Conservation (phyloP, 2,888 invertebrate species). For the Cremastinae sp. region DNA sequence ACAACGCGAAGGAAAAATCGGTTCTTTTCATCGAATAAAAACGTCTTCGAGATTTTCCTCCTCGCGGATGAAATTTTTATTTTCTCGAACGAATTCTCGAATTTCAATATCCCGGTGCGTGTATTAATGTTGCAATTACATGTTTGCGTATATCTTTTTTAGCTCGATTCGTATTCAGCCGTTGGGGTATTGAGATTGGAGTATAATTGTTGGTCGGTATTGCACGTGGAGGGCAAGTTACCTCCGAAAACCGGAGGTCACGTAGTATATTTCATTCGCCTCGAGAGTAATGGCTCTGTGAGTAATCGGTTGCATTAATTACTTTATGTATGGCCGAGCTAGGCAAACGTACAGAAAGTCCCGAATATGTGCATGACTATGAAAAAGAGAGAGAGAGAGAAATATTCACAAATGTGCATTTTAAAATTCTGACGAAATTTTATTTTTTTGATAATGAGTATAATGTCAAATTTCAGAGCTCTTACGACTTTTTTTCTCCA, state of each 20-base stretch:
- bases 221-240: conserved; percentile 16
- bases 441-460: conserved; percentile 2
- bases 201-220: conserved; percentile 46
- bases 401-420: conserved; percentile 14
- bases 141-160: conserved; percentile 2
- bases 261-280: conserved; percentile 56
- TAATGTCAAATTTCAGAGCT: not conserved
- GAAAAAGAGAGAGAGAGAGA: conserved; percentile 10
- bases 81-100: not conserved
- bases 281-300: conserved; percentile 57
- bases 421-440: conserved; percentile 26
- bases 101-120: not conserved
- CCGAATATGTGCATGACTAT: not conserved
- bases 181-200: conserved; percentile 11
- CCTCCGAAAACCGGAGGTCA: conserved; percentile 32
- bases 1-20: not conserved
- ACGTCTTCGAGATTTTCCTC: not conserved
- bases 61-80: not conserved
- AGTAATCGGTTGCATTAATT: conserved; percentile 58
- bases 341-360: conserved; percentile 1
- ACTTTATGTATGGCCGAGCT: conserved; percentile 37
- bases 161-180: not conserved
- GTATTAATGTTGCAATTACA: not conserved
- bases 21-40: not conserved
- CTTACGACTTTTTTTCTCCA: not conserved